phyloP scores from a whole-genome alignment of 2,113 vertebrate species.

The Daboia siamensis region DNA sequence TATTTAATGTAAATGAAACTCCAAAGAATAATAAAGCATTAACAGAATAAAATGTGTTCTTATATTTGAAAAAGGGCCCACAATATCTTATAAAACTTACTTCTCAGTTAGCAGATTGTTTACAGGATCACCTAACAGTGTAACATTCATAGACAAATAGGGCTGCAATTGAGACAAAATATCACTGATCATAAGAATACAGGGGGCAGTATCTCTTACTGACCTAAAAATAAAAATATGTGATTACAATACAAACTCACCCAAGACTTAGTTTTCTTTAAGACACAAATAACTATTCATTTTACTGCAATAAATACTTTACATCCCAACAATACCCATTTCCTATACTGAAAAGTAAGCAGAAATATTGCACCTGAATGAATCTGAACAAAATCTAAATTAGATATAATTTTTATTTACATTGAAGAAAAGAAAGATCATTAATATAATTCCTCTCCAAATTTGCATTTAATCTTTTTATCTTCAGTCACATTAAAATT shows the following conservation, averaged over 20 bases:
- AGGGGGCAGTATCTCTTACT: slow-evolving; percentile 28
- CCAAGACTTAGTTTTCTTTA: neutral
- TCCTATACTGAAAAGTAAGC: neutral
- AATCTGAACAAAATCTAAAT: neutral
- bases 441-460: neutral
- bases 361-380: neutral
- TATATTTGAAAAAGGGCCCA: rapidly evolving
- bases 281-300: neutral
- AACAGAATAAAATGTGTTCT: neutral
- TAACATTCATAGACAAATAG: slow-evolving; percentile 17
- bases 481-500: neutral
- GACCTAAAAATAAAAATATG: slow-evolving; percentile 50
- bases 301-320: neutral
- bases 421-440: neutral
- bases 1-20: neutral
- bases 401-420: neutral
- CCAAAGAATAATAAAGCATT: neutral
- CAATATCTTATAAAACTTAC: slow-evolving; percentile 50
- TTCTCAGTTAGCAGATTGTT: slow-evolving; percentile 35
- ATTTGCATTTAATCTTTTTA: neutral
- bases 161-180: slow-evolving; percentile 41
- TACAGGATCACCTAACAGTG: neutral
- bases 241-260: neutral
- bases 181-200: slow-evolving; percentile 36
- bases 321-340: neutral